A percentile compares a stretch with the other conserved stretches of the same genome.
Conservation (phyloP, 1,140 invertebrate species). For the Potamilus streckersoni region DNA sequence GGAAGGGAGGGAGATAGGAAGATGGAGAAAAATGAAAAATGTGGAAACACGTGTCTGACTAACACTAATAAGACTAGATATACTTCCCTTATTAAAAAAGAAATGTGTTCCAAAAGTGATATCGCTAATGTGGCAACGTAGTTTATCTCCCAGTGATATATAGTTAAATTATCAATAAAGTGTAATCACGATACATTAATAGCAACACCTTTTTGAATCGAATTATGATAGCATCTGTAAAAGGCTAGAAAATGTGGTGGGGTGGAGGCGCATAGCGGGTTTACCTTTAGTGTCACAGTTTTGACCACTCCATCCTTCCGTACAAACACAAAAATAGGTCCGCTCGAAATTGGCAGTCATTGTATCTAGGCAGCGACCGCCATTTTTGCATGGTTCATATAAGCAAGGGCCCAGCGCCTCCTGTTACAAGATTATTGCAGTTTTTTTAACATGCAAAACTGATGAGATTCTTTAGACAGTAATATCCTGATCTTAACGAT, state of each 20-base stretch:
- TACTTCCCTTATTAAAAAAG: too few species aligned
- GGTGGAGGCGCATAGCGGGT: neutral
- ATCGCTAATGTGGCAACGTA: too few species aligned
- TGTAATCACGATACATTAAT: neutral
- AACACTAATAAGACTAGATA: neutral
- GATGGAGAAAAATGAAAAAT: neutral
- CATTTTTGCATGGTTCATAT: constrained; percentile 39
- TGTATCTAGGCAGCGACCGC: constrained; percentile 48
- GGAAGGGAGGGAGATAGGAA: too few species aligned
- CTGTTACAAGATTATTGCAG: constrained; percentile 23
- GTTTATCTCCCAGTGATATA: neutral
- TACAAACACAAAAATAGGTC: constrained; percentile 44
- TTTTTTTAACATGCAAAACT: neutral
- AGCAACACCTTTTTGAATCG: neutral
- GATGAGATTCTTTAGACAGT: neutral
- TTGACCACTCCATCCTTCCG: constrained; percentile 39
- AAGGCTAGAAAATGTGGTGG: neutral
- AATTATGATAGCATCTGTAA: neutral
- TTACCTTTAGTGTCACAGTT: constrained; percentile 32
- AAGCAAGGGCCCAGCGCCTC: constrained; percentile 49
- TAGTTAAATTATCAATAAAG: neutral
- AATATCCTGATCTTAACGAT: too few species aligned
- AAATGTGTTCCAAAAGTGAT: too few species aligned
- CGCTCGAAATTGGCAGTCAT: constrained; percentile 29
- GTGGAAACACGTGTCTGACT: neutral